Evolutionary conservation across 1,140 invertebrate genomes (phyloP), one percentile per base, ranked within the genome.

Genomic region (Apis florea): DNA sequence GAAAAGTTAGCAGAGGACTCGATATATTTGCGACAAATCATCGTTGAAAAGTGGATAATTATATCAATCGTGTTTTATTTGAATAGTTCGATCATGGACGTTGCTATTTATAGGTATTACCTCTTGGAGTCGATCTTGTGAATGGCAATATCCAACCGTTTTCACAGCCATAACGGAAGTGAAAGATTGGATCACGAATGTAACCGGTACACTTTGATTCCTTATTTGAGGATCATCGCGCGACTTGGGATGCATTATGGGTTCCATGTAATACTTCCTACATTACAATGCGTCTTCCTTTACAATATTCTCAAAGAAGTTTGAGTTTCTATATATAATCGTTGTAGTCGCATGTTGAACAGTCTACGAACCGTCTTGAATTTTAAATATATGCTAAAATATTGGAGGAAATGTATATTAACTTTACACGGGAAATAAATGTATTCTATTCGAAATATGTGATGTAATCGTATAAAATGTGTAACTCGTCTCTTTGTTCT

Each of bases 41-140:
- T 40, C 6, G 31, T 40, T 40, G 31, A 40, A 40, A 26, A 9
- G 17, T 1, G 2, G 8, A 12, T 47, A 24, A 26, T 6, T 9
- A 5, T 19, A 11, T 3, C 5, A 10, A 26, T 47, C 47, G 24
- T 6, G 15, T 19, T 10, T 19, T 2, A 11, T 63, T 3, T 10
- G 24, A 24, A 63, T 31, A 19, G n/a, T 31, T 70, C 49, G n/a
- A 17, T 74, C n/a, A 12, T 3, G 24, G 10, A 26, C 17, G 17
- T 13, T 13, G 5, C 19, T 61, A 0, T 79, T 64, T 47, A 31
- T 68, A 91, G 90, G 54, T 31, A 90, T 96, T 26, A 94, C 96
- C 0, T 96, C 95, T 40, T 96, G 95, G 94, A 96, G 96, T 31
- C 92, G 94, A 31, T 94, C 95, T 1, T 97, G 96, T 84, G 95